phyloP scores from a whole-genome alignment of 2,113 vertebrate genomes.

The Alces alces region DNA sequence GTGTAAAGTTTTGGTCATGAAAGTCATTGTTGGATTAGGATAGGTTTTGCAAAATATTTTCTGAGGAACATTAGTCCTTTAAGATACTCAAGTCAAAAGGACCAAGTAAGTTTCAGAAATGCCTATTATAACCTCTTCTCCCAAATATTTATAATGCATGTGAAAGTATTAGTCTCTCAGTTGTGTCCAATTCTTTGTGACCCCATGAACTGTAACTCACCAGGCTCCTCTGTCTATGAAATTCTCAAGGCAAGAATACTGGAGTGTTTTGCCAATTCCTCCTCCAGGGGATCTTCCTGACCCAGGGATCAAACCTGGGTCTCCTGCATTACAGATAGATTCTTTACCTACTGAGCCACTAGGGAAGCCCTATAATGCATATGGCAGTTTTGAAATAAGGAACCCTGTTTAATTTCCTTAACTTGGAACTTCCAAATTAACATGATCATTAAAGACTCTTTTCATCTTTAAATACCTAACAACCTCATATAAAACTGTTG shows the following conservation, averaged over 20 bases:
- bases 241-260: not conserved
- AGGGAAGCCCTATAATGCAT: not conserved
- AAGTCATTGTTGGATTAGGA: not conserved
- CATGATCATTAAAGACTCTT: not conserved
- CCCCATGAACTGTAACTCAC: not conserved
- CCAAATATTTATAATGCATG: not conserved
- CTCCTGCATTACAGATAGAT: not conserved
- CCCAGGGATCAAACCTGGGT: not conserved
- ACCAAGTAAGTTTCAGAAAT: not conserved
- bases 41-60: not conserved
- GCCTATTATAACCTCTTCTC: not conserved
- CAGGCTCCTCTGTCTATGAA: not conserved
- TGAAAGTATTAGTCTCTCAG: not conserved
- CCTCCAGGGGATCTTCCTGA: not conserved
- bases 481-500: not conserved
- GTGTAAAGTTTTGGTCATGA: not conserved
- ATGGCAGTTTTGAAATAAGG: not conserved
- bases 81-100: not conserved
- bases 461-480: not conserved
- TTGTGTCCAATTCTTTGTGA: not conserved
- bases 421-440: not conserved
- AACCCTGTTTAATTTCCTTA: not conserved
- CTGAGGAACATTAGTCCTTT: not conserved
- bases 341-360: not conserved
- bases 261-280: not conserved